Evolutionary conservation across 2,797 vertebrate genomes (phyloP).

Genomic region (Lepidocolaptes lacrymiger): DNA sequence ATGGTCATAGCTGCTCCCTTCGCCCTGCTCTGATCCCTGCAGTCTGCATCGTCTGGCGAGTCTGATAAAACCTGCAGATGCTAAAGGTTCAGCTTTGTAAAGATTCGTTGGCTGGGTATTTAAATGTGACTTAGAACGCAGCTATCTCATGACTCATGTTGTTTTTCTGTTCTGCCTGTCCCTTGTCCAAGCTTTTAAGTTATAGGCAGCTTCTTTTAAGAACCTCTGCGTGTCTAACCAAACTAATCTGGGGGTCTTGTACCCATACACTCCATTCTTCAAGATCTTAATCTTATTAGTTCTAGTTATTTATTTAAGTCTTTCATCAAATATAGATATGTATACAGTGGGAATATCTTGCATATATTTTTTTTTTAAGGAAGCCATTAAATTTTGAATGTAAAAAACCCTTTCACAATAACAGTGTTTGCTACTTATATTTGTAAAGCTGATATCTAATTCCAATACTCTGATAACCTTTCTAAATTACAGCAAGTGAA

Average conservation of each 20-base stretch:
- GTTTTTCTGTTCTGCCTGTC: slow-evolving; percentile 30
- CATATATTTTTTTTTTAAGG: not conserved
- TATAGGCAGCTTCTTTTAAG: slow-evolving; percentile 28
- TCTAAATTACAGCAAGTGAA: not conserved
- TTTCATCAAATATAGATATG: not conserved
- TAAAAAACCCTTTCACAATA: not conserved
- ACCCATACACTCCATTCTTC: not conserved
- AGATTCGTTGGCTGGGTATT: not conserved
- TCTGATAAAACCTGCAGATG: not conserved
- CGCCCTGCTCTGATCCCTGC: not conserved
- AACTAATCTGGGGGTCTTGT: slow-evolving; percentile 32
- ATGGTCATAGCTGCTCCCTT: not conserved
- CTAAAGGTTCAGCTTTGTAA: not conserved
- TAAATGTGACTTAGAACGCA: slow-evolving; percentile 7
- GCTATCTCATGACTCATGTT: not conserved
- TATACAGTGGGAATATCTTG: not conserved
- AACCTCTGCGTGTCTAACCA: not conserved
- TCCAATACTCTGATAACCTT: not conserved
- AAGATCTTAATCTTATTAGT: slow-evolving; percentile 5
- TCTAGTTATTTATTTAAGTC: not conserved
- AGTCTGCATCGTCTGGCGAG: not conserved
- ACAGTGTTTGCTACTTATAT: not conserved
- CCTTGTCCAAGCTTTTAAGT: slow-evolving; percentile 13
- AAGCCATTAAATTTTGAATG: not conserved
- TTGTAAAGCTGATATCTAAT: not conserved